Evolutionary conservation across 92 coral and sea anemone species (phyloP).

Genomic region (Paragorgia papillata): DNA sequence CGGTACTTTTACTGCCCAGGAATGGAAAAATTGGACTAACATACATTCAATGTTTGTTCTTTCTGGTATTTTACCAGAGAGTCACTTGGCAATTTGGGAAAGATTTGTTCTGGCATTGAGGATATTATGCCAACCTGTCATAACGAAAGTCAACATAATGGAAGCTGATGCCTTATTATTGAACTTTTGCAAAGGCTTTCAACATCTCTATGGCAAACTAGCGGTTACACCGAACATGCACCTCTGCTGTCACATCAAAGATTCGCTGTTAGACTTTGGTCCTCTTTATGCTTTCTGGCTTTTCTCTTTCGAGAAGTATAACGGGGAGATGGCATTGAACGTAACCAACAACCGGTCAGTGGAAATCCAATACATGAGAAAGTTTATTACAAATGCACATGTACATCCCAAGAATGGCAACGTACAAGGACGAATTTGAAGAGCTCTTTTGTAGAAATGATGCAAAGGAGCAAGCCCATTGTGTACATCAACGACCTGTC

Average conservation of each 20-base stretch:
- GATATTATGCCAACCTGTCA: conserved; percentile 3
- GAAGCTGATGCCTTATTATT: conserved; percentile 6
- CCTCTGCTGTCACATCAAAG: conserved; percentile 57
- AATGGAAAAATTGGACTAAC: conserved; percentile 47
- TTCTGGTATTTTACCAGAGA: conserved; percentile 20
- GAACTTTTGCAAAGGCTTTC: conserved; percentile 27
- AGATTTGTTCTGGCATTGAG: background rate
- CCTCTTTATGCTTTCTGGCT: conserved; percentile 65
- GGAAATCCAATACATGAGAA: conserved; percentile 67
- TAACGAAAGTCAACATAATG: background rate
- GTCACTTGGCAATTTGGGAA: background rate
- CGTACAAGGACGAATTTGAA: conserved; percentile 3
- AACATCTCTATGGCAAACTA: conserved; percentile 40
- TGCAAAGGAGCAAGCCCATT: background rate
- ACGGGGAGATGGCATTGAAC: conserved; percentile 55
- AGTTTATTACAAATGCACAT: conserved; percentile 26
- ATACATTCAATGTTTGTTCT: conserved; percentile 30
- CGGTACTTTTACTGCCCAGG: conserved; percentile 43
- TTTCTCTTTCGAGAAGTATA: conserved; percentile 57
- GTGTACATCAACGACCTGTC: background rate
- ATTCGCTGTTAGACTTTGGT: conserved; percentile 61
- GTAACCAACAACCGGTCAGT: conserved; percentile 62
- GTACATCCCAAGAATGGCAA: conserved; percentile 2
- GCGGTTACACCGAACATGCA: conserved; percentile 67
- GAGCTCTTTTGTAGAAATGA: background rate